Percentiles rank a stretch among this genome's conserved stretches.
phyloP scores from a whole-genome alignment of 2,113 vertebrate species.

The Psettodes erumei region DNA sequence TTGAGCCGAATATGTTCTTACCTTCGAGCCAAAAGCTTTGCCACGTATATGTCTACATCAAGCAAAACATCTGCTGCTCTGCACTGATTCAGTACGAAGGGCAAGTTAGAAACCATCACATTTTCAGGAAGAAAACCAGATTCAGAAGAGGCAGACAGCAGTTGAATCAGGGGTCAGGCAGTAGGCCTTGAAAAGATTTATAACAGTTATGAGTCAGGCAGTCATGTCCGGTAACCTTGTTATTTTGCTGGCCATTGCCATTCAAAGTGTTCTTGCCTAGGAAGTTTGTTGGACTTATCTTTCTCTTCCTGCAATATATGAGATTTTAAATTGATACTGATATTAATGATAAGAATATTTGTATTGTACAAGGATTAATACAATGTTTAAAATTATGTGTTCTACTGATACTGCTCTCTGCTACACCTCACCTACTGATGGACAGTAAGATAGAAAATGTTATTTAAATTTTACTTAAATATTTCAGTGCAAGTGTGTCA shows the following conservation, averaged over 20 bases:
- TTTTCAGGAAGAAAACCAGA: not conserved
- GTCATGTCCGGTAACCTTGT: not conserved
- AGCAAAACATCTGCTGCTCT: not conserved
- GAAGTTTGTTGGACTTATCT: not conserved
- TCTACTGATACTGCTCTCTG: no score
- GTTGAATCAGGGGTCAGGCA: not conserved
- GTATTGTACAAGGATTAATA: not conserved
- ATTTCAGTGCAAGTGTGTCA: not conserved
- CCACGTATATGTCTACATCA: not conserved
- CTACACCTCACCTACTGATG: no score
- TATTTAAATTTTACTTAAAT: constrained; percentile 7
- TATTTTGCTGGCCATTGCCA: not conserved
- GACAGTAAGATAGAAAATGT: no score
- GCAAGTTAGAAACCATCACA: not conserved
- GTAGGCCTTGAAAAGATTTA: not conserved
- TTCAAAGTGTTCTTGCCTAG: not conserved
- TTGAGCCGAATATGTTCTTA: not conserved
- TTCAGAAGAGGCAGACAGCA: not conserved
- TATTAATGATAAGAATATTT: not conserved
- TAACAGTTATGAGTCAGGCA: not conserved
- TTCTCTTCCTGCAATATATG: not conserved
- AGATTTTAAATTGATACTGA: not conserved
- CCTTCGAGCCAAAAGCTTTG: constrained; percentile 1
- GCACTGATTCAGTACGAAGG: no score
- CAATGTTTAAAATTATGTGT: not conserved